These are phyloP conservation scores for Vicugna pacos DNA, from an alignment of 2,113 vertebrate species.

Conservation along the genomic window DNA sequence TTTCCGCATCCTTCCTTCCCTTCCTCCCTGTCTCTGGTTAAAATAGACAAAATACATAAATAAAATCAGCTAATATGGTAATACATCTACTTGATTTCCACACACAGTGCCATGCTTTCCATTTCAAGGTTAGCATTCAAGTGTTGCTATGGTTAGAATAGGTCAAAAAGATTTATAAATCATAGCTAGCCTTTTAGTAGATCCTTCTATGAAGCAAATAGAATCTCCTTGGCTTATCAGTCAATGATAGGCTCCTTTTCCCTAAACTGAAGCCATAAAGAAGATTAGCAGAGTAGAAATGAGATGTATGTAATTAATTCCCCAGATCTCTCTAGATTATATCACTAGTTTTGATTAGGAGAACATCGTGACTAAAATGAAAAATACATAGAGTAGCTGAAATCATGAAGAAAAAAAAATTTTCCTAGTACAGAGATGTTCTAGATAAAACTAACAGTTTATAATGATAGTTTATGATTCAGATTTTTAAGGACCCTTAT, in stretches of 20 bases:
- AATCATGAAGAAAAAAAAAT: conserved; percentile 38
- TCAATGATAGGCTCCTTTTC: conserved; percentile 69
- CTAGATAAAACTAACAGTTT: not conserved
- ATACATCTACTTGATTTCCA: conserved; percentile 29
- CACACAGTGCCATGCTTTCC: conserved; percentile 51
- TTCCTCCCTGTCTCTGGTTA: not conserved
- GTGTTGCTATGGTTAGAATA: conserved; percentile 46
- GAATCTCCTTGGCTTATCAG: conserved; percentile 81
- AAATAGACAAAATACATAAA: conserved; percentile 9
- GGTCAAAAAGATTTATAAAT: conserved; percentile 66
- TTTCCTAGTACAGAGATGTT: not conserved
- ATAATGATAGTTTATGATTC: not conserved
- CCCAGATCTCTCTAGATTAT: conserved; percentile 80
- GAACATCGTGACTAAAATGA: conserved; percentile 82
- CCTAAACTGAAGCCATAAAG: conserved; percentile 78
- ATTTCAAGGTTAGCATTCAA: conserved; percentile 79
- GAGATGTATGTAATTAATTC: conserved; percentile 85
- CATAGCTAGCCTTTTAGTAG: not conserved
- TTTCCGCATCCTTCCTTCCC: not conserved
- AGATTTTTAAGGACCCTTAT: not conserved
- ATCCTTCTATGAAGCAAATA: conserved; percentile 81
- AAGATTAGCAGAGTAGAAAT: conserved; percentile 83
- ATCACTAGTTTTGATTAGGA: conserved; percentile 76
- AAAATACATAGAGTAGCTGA: conserved; percentile 69
- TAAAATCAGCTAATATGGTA: not conserved